Base-by-base conservation (phyloP, 2,113 vertebrate genomes). In the Psettodes erumei region DNA sequence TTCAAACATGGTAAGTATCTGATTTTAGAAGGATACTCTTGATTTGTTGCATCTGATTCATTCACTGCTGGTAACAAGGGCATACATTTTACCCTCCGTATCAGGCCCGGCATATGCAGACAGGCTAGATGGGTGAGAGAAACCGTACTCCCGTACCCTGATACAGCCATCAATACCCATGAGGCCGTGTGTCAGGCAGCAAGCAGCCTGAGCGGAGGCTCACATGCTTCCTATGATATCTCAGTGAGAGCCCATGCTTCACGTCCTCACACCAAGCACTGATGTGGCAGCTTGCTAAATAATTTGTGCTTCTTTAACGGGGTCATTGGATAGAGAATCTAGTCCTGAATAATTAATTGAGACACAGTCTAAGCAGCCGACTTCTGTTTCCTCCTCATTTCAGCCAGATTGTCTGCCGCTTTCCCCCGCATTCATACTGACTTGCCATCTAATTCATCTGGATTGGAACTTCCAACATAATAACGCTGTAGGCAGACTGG, bases 201-300 rank as follows among this genome's bases (percentile, higher is more conserved):
- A 43, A 55, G 65, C 71, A 71, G 73, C 77, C 60, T 75, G 69
- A 79, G 73, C 67, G 25, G 68, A 77, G 73, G 78, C 80, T 89
- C 80, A 74, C 76, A 67, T 85, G 70, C 81, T 68, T 79, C 81
- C 88, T 89, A 54, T 80, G 86, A 87, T 89, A 88, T 77, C 82
- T 88, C 88, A 72, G 63, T 37, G 81, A 78, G 86, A 90, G 85
- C 75, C 79, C 69, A 23, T 55, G 81, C 88, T 88, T 93, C 84
- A 84, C 82, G 80, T 87, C 77, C 86, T 82, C 88, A 87, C 86
- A 90, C 83, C 83, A 82, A 89, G 81, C 84, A 68, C 74, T 84
- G 85, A 89, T 90, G 90, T 92, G 93, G 90, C 92, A 93, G 93
- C 92, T 92, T 67, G 82, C 89, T 94, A 93, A 94, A 95, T 94